phyloP scores from a whole-genome alignment of 2,797 vertebrate species.

The Lacerta agilis region DNA sequence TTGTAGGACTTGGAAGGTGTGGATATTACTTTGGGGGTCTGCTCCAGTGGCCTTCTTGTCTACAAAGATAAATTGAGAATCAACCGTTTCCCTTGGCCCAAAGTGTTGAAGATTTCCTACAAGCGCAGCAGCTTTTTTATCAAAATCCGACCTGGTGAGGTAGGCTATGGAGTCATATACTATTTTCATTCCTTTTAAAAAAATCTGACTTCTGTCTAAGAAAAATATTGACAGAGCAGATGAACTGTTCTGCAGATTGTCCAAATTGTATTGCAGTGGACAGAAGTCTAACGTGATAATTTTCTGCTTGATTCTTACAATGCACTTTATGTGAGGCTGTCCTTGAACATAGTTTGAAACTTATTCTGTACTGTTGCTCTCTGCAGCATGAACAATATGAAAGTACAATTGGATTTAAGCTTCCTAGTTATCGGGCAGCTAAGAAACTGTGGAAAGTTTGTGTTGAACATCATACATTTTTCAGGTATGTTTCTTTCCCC shows the following conservation, averaged over 20 bases:
- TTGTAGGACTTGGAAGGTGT: constrained; percentile 91
- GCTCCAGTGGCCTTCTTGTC: constrained; percentile 93
- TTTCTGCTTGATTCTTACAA: background rate
- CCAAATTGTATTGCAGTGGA: background rate
- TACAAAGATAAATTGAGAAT: constrained; percentile 96
- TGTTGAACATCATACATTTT: constrained; percentile 96
- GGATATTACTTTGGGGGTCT: constrained; percentile 94
- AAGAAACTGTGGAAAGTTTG: constrained; percentile 99
- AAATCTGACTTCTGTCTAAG: background rate
- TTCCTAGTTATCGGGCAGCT: constrained; percentile 93
- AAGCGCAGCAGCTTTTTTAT: constrained; percentile 97
- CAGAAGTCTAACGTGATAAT: background rate
- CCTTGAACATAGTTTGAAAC: background rate
- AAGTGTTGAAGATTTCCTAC: constrained; percentile 97
- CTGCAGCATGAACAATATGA: constrained; percentile 93
- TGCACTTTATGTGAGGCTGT: background rate
- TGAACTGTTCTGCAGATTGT: background rate
- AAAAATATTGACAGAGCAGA: background rate
- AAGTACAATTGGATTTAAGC: constrained; percentile 93
- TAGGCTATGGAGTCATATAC: constrained; percentile 45
- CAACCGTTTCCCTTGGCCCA: constrained; percentile 96
- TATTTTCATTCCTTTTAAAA: background rate
- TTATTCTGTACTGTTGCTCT: constrained; percentile 30
- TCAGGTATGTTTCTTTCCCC: constrained; percentile 82
- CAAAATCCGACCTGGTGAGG: constrained; percentile 94